Percentiles rank a stretch among this genome's conserved stretches.
Conservation (phyloP, 2,113 vertebrate genomes). For the Patagioenas fasciata region DNA sequence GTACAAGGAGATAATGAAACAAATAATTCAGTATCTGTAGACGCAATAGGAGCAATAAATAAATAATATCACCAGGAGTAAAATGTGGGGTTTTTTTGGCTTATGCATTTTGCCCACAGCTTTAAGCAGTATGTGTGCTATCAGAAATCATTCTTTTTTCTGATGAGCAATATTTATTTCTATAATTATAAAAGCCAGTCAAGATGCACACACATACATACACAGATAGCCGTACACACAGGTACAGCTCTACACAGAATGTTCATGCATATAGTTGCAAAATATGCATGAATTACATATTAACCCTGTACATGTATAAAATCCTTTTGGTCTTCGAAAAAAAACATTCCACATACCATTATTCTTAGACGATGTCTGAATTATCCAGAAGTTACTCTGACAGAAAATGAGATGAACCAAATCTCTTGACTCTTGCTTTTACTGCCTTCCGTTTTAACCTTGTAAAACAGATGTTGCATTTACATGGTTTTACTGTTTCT, state of each 20-base stretch:
- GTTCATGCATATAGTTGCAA: neutral
- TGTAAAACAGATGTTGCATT: neutral
- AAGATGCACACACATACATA: neutral
- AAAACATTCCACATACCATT: neutral
- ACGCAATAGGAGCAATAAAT: neutral
- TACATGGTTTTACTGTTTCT: neutral
- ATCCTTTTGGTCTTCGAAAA: neutral
- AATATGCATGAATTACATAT: neutral
- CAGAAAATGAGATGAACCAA: neutral
- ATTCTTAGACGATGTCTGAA: neutral
- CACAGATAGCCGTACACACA: fast-evolving
- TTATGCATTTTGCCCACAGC: neutral
- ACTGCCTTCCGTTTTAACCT: neutral
- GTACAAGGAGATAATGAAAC: constrained; percentile 15
- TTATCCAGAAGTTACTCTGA: neutral
- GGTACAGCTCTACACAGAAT: neutral
- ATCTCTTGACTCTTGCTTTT: neutral
- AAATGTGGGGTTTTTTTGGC: neutral
- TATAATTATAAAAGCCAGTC: neutral
- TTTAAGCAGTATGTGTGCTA: neutral
- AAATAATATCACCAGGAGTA: neutral
- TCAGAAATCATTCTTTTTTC: neutral
- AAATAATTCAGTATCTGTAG: neutral
- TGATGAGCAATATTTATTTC: neutral
- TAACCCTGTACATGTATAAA: neutral